Percentiles rank a stretch among this genome's conserved stretches.
Evolutionary conservation across 2,888 invertebrate species (phyloP).

Genomic region (Sympetrum striolatum): DNA sequence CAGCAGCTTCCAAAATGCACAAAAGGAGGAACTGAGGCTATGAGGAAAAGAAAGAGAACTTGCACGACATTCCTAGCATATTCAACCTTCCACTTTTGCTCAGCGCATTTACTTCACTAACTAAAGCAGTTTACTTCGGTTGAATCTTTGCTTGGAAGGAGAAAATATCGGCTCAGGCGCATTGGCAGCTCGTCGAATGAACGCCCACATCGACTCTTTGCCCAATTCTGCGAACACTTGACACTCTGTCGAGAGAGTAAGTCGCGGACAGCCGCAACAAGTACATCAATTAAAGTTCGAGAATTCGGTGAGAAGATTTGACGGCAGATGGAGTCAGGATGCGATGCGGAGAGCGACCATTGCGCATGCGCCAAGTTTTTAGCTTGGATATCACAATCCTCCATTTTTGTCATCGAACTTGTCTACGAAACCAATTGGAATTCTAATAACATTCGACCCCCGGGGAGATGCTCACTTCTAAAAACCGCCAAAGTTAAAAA

Average conservation of each 20-base stretch:
- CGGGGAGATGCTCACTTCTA: constrained; percentile 18
- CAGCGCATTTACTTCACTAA: neutral
- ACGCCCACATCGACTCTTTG: no score
- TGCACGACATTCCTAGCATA: neutral
- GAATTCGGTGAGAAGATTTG: no score
- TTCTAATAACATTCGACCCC: constrained; percentile 2
- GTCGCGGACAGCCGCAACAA: no score
- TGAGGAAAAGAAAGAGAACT: neutral
- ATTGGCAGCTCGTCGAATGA: neutral
- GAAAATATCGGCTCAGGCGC: neutral
- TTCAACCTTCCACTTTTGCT: neutral
- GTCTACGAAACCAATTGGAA: neutral
- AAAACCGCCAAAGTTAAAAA: constrained; percentile 28
- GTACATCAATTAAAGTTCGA: no score
- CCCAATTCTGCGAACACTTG: no score
- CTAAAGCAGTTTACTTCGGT: neutral
- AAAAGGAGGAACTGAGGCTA: no score
- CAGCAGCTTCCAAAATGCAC: no score
- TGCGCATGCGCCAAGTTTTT: neutral
- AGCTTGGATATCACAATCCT: neutral
- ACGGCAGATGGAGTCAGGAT: no score
- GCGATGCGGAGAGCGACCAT: no score
- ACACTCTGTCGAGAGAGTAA: no score
- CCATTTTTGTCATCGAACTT: neutral
- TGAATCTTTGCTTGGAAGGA: neutral